Base-by-base conservation (phyloP, 2,888 invertebrate genomes). In the Atrina japonica region DNA sequence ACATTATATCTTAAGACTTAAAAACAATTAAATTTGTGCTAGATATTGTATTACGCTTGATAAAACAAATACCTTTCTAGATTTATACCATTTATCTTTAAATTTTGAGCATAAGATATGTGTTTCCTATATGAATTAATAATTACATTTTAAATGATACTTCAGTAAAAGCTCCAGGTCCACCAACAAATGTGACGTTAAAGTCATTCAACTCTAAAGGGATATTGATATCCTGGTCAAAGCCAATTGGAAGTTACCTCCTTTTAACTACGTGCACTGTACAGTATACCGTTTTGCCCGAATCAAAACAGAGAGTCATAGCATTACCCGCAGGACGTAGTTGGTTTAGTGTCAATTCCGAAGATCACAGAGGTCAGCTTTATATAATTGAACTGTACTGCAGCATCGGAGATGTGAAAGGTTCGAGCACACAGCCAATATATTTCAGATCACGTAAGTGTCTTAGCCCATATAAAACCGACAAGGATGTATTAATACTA, bases 261-360 rank as follows among this genome's bases (percentile, higher is more conserved):
- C 56, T 40, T 40, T 56, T 56, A 35, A 56, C 56, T 6, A 23
- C 56, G 5, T 56, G 40, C 18, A 56, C 56, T n/a, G 6, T 56
- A 9, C n/a, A 23, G 11, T 56, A 56, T 21, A 25, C 23, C 1
- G 14, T 56, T 6, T 35, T 35, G 11, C 35, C 35, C 6, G 18
- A 35, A 35, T 40, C 23, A 16, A 40, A 56, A 23, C 3, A n/a
- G 23, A 56, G 56, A 40, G 56, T 40, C 16, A 23, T 56, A 1
- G 56, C 35, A 23, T 40, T 56, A 18, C 40, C 56, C 6, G 11
- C 56, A 6, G 18, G 41, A 35, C 30, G 23, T n/a, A 9, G 23
- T 21, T 56, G 56, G 56, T 56, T 56, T 21, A 56, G 56, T 18
- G 35, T 56, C 35, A 29, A 56, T 56, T 35, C 56, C 14, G 40